Evolutionary conservation across 30 jellyfish, hydroid and myxozoan species (phyloP).

Genomic region (Hydra vulgaris): DNA sequence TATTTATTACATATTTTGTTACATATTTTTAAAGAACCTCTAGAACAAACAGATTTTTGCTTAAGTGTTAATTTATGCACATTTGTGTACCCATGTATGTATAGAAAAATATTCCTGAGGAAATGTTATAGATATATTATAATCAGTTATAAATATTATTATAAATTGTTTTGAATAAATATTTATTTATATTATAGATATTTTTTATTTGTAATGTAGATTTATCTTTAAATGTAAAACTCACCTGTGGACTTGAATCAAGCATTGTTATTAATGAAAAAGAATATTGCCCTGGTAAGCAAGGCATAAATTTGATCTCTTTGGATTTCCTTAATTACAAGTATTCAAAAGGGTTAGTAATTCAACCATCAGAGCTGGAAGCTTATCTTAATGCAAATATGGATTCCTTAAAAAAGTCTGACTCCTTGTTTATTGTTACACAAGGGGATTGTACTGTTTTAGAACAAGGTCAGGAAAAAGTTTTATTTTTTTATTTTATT

Average conservation of each 20-base stretch:
- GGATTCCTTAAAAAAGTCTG: constrained; percentile 39
- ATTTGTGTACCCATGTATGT: too few species aligned
- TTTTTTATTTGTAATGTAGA: too few species aligned
- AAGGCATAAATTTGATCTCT: constrained; percentile 51
- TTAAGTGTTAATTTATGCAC: too few species aligned
- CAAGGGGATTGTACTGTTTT: constrained; percentile 48
- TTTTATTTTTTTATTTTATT: not conserved
- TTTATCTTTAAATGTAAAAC: constrained; percentile 21
- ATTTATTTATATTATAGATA: too few species aligned
- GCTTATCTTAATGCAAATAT: constrained; percentile 5
- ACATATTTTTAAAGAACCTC: too few species aligned
- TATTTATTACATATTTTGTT: too few species aligned
- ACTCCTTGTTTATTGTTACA: constrained; percentile 40
- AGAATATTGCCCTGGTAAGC: constrained; percentile 56
- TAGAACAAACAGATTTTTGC: too few species aligned
- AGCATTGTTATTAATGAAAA: constrained; percentile 50
- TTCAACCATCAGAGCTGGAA: constrained; percentile 29
- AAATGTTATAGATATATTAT: not conserved
- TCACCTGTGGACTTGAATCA: constrained; percentile 47
- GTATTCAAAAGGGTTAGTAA: constrained; percentile 38
- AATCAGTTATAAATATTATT: not conserved
- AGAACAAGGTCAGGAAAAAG: constrained; percentile 18
- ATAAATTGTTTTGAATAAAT: too few species aligned
- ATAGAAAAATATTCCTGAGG: too few species aligned
- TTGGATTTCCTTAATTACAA: constrained; percentile 37